Evolutionary conservation across 2,113 vertebrate genomes (phyloP).

Genomic region (Dicentrarchus labrax): DNA sequence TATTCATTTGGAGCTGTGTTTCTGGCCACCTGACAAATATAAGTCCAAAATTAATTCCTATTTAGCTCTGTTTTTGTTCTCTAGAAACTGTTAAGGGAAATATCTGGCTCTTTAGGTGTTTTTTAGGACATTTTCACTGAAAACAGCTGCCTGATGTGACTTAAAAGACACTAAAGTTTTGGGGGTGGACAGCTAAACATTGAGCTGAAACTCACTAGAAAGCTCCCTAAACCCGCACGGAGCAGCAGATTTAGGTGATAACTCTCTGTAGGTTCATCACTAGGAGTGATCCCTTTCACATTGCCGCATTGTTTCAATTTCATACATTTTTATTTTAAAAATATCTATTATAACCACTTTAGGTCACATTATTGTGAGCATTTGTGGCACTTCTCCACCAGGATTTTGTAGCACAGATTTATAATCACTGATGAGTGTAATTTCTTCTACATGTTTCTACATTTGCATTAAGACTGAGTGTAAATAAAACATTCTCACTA

Average conservation of each 20-base stretch:
- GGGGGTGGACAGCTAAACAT: neutral
- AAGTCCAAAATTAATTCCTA: neutral
- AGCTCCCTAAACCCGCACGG: neutral
- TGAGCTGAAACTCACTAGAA: neutral
- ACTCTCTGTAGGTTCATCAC: neutral
- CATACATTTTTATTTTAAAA: neutral
- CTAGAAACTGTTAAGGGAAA: neutral
- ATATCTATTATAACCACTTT: neutral
- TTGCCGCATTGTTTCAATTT: neutral
- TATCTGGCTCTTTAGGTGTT: neutral
- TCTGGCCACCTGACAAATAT: neutral
- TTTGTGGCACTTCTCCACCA: neutral
- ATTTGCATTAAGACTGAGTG: slow-evolving; percentile 1
- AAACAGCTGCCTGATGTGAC: neutral
- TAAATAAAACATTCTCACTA: slow-evolving; percentile 5
- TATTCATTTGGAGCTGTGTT: neutral
- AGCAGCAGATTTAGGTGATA: neutral
- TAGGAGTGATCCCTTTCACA: neutral
- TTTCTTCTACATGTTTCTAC: neutral
- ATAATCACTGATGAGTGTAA: slow-evolving; percentile 2
- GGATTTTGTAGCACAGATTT: neutral
- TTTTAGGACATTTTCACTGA: neutral
- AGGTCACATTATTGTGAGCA: neutral
- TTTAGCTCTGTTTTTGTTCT: neutral
- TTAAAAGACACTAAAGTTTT: neutral